Evolutionary conservation across 2,888 invertebrate species (phyloP).

Genomic region (Notodonta dromedarius): DNA sequence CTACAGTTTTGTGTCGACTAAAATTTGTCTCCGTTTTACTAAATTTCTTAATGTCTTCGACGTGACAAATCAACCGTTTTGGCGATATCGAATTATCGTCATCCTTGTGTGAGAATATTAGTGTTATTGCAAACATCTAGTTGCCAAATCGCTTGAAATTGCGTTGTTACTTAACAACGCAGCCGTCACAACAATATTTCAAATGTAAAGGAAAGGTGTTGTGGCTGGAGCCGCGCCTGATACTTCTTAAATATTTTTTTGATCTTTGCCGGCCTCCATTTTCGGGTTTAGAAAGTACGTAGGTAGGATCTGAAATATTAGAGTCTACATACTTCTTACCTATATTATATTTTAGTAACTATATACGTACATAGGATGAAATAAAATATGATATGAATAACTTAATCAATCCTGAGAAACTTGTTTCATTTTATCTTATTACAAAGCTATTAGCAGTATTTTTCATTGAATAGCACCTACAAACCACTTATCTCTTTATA

Average conservation of each 20-base stretch:
- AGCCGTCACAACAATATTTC: slow-evolving; percentile 15
- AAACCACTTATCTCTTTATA: not conserved
- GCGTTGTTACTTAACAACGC: slow-evolving; percentile 25
- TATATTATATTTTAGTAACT: too few species aligned
- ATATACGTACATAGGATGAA: too few species aligned
- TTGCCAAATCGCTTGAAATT: slow-evolving; percentile 33
- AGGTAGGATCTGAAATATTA: not conserved
- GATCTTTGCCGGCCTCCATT: not conserved
- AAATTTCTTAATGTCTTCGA: not conserved
- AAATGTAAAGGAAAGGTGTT: slow-evolving; percentile 6
- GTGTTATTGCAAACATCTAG: slow-evolving; percentile 22
- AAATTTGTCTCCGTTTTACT: not conserved
- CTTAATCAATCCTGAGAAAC: too few species aligned
- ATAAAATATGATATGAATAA: too few species aligned
- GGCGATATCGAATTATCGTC: slow-evolving; percentile 25
- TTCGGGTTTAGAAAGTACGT: not conserved
- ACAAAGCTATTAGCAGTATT: too few species aligned
- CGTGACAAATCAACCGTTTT: slow-evolving; percentile 7
- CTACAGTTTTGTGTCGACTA: not conserved
- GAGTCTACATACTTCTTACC: too few species aligned
- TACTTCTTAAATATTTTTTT: not conserved
- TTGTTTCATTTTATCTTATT: too few species aligned
- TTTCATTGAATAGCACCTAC: not conserved
- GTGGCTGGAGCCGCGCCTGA: not conserved
- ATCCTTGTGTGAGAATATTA: slow-evolving; percentile 19